These are phyloP conservation scores for Arge pagana DNA, from an alignment of 2,888 invertebrate genomes.

Conservation along the genomic window DNA sequence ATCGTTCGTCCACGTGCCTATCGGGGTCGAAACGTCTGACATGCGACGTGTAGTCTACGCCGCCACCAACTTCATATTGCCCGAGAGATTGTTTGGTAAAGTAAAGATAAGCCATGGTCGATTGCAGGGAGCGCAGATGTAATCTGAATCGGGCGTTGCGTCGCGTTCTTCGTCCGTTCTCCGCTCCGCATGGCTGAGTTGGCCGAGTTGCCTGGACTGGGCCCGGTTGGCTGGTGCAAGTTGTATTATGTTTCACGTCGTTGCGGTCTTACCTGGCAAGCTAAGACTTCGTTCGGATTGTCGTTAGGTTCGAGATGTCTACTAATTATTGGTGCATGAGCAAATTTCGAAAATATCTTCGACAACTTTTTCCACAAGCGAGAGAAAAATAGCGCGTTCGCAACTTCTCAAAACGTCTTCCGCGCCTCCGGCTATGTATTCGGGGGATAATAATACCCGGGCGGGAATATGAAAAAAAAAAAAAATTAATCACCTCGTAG, in stretches of 20 bases:
- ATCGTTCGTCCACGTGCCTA: too few species aligned
- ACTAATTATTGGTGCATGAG: conserved; percentile 19
- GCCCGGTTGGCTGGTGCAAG: conserved; percentile 51
- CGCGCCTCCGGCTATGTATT: background rate
- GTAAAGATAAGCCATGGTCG: conserved; percentile 50
- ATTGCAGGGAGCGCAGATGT: conserved; percentile 51
- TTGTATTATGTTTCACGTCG: conserved; percentile 57
- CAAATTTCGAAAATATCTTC: conserved; percentile 7
- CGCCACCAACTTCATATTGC: conserved; percentile 3
- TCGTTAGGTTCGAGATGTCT: conserved; percentile 20
- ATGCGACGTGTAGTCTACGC: background rate
- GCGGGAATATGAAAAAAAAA: background rate
- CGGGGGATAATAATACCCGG: background rate
- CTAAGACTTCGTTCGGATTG: conserved; percentile 24
- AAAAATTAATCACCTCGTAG: conserved; percentile 13
- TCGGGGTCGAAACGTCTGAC: too few species aligned
- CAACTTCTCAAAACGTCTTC: background rate
- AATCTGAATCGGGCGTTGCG: conserved; percentile 55
- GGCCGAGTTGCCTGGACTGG: conserved; percentile 9
- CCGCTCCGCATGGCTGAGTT: conserved; percentile 54
- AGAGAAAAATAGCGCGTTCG: background rate
- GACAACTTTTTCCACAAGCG: background rate
- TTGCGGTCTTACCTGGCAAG: conserved; percentile 54
- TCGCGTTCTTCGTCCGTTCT: conserved; percentile 52
- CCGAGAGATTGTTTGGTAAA: conserved; percentile 26